These are phyloP conservation scores for Pseudopodoces humilis DNA, from an alignment of 2,113 vertebrate genomes.

Conservation along the genomic window DNA sequence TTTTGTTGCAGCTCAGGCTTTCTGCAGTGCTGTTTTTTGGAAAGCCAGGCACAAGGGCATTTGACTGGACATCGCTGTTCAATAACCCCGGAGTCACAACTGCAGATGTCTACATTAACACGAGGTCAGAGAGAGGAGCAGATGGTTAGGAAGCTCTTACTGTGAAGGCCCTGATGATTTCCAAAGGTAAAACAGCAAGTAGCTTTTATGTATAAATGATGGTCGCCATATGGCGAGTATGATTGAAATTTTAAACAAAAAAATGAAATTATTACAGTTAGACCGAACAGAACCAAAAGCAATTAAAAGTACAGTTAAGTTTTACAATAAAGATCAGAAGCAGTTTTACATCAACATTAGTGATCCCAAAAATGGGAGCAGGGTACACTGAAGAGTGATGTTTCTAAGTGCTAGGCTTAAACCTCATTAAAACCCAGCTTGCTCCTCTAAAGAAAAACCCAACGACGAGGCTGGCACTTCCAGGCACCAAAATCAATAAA, in stretches of 20 bases:
- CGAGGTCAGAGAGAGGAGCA: slow-evolving; percentile 61
- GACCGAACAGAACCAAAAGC: slow-evolving; percentile 47
- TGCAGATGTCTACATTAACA: slow-evolving; percentile 73
- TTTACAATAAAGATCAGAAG: slow-evolving; percentile 13
- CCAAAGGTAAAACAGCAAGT: slow-evolving; percentile 75
- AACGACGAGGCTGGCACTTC: neutral
- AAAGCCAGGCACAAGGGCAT: slow-evolving; percentile 68
- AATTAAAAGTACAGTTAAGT: slow-evolving; percentile 50
- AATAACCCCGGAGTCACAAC: slow-evolving; percentile 65
- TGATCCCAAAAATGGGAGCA: neutral
- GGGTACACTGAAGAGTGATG: neutral
- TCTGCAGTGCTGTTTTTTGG: neutral
- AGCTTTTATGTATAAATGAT: slow-evolving; percentile 76
- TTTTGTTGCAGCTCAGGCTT: neutral
- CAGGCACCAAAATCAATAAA: slow-evolving; percentile 20
- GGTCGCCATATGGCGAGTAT: slow-evolving; percentile 67
- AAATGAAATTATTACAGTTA: slow-evolving; percentile 62
- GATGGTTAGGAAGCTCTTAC: slow-evolving; percentile 76
- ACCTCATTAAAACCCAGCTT: slow-evolving; percentile 27
- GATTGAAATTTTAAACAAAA: slow-evolving; percentile 68
- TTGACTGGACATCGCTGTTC: slow-evolving; percentile 59
- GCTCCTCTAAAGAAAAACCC: slow-evolving; percentile 13
- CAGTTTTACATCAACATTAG: slow-evolving; percentile 4
- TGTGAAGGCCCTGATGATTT: slow-evolving; percentile 71
- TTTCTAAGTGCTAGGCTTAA: slow-evolving; percentile 4